Conservation (phyloP, 2,888 invertebrate genomes). For the Meteorus cinctellus region DNA sequence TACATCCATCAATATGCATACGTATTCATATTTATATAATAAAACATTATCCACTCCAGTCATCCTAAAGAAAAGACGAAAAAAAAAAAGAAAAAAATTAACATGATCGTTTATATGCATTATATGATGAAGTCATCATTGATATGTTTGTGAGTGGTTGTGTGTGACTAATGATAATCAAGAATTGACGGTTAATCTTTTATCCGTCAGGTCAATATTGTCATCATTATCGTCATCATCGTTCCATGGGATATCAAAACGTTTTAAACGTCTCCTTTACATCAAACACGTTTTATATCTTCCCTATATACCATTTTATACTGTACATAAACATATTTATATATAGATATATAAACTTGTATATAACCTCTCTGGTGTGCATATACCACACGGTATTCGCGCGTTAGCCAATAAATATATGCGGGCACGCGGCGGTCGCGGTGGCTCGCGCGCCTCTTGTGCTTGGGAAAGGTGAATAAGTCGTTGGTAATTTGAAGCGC, state of each 20-base stretch:
- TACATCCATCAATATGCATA: no score
- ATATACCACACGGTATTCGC: not conserved
- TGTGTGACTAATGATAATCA: constrained; percentile 35
- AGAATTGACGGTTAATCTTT: constrained; percentile 27
- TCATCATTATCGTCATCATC: constrained; percentile 40
- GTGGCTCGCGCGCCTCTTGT: constrained; percentile 7
- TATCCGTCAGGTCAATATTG: constrained; percentile 39
- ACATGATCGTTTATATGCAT: constrained; percentile 1
- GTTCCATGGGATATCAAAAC: constrained; percentile 34
- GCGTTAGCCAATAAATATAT: constrained; percentile 6
- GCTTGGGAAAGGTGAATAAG: constrained; percentile 29
- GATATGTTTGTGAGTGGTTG: not conserved
- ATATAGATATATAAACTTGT: not conserved
- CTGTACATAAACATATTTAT: not conserved
- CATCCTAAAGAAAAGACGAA: not conserved
- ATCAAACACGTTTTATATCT: constrained; percentile 16
- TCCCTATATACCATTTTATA: not conserved
- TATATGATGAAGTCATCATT: constrained; percentile 37
- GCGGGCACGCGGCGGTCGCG: constrained; percentile 7
- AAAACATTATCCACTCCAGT: constrained; percentile 24
- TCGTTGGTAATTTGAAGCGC: constrained; percentile 35
- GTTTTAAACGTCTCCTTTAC: constrained; percentile 31
- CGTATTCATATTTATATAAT: not conserved
- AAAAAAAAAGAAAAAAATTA: constrained; percentile 10
- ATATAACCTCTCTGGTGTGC: not conserved